Evolutionary conservation across 2,888 invertebrate species (phyloP).

Genomic region (Zaprionus bogoriensis): DNA sequence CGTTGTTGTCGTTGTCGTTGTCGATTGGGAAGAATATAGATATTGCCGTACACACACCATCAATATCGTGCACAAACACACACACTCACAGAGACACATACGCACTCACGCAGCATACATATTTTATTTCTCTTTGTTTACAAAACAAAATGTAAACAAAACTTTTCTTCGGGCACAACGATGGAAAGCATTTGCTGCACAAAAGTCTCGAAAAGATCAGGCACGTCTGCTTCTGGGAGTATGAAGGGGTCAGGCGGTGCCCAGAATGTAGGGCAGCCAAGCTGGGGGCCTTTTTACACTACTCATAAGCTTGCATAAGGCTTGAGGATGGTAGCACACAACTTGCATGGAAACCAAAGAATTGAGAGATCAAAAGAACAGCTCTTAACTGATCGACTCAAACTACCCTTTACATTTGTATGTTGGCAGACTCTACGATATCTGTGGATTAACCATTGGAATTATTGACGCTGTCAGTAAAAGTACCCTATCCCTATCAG

Average conservation of each 20-base stretch:
- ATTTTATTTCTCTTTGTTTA: constrained; percentile 67
- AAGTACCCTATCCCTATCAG: too few relatives aligned
- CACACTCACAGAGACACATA: constrained; percentile 4
- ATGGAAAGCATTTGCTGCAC: constrained; percentile 62
- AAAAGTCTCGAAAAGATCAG: constrained; percentile 49
- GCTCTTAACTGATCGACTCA: too few relatives aligned
- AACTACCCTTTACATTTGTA: too few relatives aligned
- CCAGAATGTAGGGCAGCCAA: constrained; percentile 75
- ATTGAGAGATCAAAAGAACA: too few relatives aligned
- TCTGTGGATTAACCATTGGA: too few relatives aligned
- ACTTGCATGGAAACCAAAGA: too few relatives aligned
- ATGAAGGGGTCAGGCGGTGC: constrained; percentile 20
- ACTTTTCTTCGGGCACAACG: constrained; percentile 58
- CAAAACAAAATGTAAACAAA: constrained; percentile 78
- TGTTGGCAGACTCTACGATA: too few relatives aligned
- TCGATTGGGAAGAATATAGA: constrained; percentile 63
- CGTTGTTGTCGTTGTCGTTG: constrained; percentile 40
- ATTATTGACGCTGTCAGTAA: too few relatives aligned
- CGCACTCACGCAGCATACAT: constrained; percentile 5
- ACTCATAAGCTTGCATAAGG: constrained; percentile 70
- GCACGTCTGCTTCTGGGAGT: constrained; percentile 7
- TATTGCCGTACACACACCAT: constrained; percentile 45
- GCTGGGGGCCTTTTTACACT: constrained; percentile 70
- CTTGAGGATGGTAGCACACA: constrained; percentile 42
- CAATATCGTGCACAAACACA: constrained; percentile 17